Base-by-base conservation (phyloP, 1,140 invertebrate genomes). In the Bombus consobrinus region DNA sequence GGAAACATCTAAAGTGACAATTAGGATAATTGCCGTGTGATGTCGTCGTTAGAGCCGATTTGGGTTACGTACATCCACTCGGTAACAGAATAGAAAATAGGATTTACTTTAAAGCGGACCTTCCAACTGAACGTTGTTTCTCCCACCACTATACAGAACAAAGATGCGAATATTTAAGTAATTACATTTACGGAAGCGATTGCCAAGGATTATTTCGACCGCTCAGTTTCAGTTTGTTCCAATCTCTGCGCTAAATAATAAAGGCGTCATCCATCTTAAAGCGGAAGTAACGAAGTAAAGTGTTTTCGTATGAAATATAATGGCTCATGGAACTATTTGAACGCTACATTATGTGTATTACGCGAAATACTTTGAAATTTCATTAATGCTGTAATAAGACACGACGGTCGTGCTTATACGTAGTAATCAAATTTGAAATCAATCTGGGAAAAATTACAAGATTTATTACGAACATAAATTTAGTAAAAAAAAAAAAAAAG, bases 21-120 rank as follows among this genome's bases (percentile, higher is more conserved):
- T 80, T 80, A 69, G 66, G 78, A 69, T 80, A 69, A 80, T 80
- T 80, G 78, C 43, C 66, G 10, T 68, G 32, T 53, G 64, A 69
- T 69, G 77, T 68, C 57, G 41, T 47, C 62, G 62, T 68, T 79
- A 68, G 62, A 79, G 64, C 28, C 77, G 77, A 68, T 79, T 68
- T 69, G 13, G 77, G 64, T 79, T 79, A 68, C 77, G 77, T 76
- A 76, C 53, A 59, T 76, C 74, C 32, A 28, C 77, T 47, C 37
- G n/a, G 37, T 47, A 47, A 68, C 77, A 79, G 77, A 69, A 80
- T 69, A 69, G 43, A 69, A 80, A 80, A 69, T 53, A 80, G 64
- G 32, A 32, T 80, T 80, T 80, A 32, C 78, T 80, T 80, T 69
- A 69, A 68, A 80, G 78, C 25, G 22, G 64, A 57, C 39, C 32